phyloP scores from a whole-genome alignment of 2,888 invertebrate species.

The Hyles lineata region DNA sequence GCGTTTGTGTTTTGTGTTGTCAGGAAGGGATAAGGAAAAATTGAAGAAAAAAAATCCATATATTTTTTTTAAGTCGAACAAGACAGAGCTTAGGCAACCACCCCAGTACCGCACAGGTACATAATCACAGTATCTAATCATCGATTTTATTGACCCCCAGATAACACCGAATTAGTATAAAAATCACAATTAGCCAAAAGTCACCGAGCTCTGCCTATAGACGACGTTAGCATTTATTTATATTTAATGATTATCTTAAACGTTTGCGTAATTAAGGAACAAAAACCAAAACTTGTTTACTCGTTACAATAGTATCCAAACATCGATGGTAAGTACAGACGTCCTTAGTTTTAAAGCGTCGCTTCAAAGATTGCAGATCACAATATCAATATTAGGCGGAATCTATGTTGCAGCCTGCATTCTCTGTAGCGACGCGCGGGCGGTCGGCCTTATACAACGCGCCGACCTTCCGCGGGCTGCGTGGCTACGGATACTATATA shows the following conservation, averaged over 20 bases:
- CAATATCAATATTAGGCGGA: constrained; percentile 83
- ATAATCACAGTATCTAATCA: constrained; percentile 79
- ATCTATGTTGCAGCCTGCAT: constrained; percentile 78
- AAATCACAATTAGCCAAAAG: constrained; percentile 74
- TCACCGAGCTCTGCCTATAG: constrained; percentile 65
- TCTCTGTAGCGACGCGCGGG: constrained; percentile 73
- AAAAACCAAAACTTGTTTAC: constrained; percentile 81
- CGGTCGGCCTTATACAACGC: constrained; percentile 23
- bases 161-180: constrained; percentile 74
- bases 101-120: constrained; percentile 75
- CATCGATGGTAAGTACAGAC: constrained; percentile 78
- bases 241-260: constrained; percentile 80
- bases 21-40: constrained; percentile 18
- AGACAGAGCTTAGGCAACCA: constrained; percentile 68
- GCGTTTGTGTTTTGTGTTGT: not conserved
- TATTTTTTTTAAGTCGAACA: constrained; percentile 70
- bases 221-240: constrained; percentile 76
- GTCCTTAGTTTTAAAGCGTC: constrained; percentile 65
- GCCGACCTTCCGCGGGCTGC: constrained; percentile 56
- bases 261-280: constrained; percentile 83
- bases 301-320: constrained; percentile 79
- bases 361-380: constrained; percentile 81
- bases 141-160: constrained; percentile 65
- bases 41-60: constrained; percentile 20
- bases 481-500: constrained; percentile 76